Conservation (phyloP, 2,797 vertebrate species). For the Molossus molossus region DNA sequence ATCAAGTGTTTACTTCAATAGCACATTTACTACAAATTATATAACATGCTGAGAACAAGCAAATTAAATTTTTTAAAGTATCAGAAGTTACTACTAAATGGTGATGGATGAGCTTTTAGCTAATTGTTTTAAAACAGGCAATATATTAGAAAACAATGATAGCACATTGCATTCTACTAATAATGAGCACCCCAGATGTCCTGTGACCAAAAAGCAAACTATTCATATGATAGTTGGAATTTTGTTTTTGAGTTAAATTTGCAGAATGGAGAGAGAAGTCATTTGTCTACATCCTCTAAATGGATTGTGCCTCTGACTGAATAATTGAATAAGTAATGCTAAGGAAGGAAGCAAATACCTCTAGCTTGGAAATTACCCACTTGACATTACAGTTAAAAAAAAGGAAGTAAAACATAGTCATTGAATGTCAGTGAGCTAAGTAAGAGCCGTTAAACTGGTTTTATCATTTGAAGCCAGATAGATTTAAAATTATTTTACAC, state of each 20-base stretch:
- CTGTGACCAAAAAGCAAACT: neutral
- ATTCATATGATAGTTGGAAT: neutral
- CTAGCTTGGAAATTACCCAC: constrained; percentile 28
- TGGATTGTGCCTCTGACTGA: constrained; percentile 22
- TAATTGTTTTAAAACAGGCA: constrained; percentile 40
- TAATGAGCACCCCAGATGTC: neutral
- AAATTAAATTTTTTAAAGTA: neutral
- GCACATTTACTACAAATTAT: constrained; percentile 6
- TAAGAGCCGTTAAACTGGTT: constrained; percentile 63
- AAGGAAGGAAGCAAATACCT: constrained; percentile 60
- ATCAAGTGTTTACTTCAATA: constrained; percentile 23
- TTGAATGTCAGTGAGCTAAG: constrained; percentile 51
- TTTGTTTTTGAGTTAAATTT: constrained; percentile 26
- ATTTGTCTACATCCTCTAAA: neutral
- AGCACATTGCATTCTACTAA: neutral
- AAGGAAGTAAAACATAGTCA: constrained; percentile 26
- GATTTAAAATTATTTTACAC: constrained; percentile 61
- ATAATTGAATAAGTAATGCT: constrained; percentile 38
- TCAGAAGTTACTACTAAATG: constrained; percentile 6
- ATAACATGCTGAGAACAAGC: neutral
- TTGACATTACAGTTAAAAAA: constrained; percentile 5
- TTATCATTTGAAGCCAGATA: constrained; percentile 18
- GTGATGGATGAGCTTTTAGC: neutral
- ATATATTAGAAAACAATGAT: neutral
- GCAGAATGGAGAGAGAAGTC: neutral